Conservation (phyloP, 2,113 vertebrate genomes). For the Cavia porcellus region DNA sequence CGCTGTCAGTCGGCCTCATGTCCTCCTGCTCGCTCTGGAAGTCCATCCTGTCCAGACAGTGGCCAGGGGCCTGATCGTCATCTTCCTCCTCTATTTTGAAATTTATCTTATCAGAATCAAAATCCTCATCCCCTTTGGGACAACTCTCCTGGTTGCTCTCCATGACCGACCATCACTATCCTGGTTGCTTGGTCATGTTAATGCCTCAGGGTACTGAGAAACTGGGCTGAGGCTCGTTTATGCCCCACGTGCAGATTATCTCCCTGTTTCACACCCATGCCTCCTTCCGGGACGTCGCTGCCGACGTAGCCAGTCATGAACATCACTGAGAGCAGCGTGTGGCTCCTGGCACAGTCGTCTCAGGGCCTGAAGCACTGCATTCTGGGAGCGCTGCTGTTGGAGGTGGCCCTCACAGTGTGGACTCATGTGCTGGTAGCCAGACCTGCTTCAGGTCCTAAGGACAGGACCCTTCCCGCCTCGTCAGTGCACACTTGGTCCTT, state of each 20-base stretch:
- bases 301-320: conserved; percentile 37
- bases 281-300: not conserved
- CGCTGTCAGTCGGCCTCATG: conserved; percentile 86
- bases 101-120: conserved; percentile 80
- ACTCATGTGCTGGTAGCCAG: not conserved
- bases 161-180: conserved; percentile 80
- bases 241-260: not conserved
- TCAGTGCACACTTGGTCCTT: not conserved
- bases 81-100: conserved; percentile 87
- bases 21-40: conserved; percentile 90
- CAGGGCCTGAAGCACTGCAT: not conserved
- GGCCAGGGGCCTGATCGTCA: conserved; percentile 69
- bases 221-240: not conserved
- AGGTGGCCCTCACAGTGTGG: not conserved
- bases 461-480: conserved; percentile 62
- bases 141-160: conserved; percentile 73
- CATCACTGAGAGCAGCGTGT: not conserved
- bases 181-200: conserved; percentile 69
- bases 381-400: not conserved
- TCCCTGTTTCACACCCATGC: not conserved
- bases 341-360: conserved; percentile 64
- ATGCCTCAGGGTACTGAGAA: not conserved
- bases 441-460: conserved; percentile 28
- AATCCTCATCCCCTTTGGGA: conserved; percentile 78
- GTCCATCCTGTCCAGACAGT: conserved; percentile 83